phyloP scores from a whole-genome alignment of 2,797 vertebrate species.

The Protosalanx chinensis region DNA sequence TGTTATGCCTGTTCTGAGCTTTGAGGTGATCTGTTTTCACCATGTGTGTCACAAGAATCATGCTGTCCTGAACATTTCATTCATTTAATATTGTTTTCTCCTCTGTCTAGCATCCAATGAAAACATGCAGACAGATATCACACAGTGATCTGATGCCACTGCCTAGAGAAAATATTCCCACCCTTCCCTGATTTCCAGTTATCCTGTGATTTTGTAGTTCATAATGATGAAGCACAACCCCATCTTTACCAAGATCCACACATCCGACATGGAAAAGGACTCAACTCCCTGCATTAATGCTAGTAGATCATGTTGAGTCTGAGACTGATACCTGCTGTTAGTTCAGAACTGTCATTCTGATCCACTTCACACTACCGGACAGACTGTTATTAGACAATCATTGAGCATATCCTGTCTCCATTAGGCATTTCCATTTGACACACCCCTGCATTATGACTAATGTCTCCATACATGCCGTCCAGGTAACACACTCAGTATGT shows the following conservation, averaged over 20 bases:
- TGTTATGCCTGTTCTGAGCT: neutral
- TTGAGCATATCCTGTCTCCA: slow-evolving; percentile 50
- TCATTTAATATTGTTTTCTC: slow-evolving; percentile 40
- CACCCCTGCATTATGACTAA: slow-evolving; percentile 25
- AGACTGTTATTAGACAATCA: slow-evolving; percentile 31
- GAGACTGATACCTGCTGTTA: neutral
- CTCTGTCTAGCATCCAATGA: slow-evolving; percentile 36
- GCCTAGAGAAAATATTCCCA: neutral
- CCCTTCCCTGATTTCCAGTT: neutral
- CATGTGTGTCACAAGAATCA: neutral
- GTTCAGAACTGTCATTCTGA: too few relatives aligned
- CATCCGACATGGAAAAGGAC: neutral
- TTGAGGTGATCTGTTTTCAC: neutral
- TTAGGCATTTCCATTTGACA: slow-evolving; percentile 55
- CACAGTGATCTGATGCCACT: neutral
- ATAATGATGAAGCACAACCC: neutral
- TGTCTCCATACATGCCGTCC: slow-evolving; percentile 14
- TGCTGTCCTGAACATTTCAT: slow-evolving; percentile 20
- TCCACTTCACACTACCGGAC: slow-evolving; percentile 10
- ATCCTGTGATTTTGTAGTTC: neutral
- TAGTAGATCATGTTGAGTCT: neutral
- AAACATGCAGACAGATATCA: slow-evolving; percentile 41
- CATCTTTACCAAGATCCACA: neutral
- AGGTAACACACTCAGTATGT: neutral
- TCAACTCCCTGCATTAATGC: neutral